Evolutionary conservation across 2,888 invertebrate genomes (phyloP), one percentile per base, ranked within the genome.

Genomic region (Congeria kusceri): DNA sequence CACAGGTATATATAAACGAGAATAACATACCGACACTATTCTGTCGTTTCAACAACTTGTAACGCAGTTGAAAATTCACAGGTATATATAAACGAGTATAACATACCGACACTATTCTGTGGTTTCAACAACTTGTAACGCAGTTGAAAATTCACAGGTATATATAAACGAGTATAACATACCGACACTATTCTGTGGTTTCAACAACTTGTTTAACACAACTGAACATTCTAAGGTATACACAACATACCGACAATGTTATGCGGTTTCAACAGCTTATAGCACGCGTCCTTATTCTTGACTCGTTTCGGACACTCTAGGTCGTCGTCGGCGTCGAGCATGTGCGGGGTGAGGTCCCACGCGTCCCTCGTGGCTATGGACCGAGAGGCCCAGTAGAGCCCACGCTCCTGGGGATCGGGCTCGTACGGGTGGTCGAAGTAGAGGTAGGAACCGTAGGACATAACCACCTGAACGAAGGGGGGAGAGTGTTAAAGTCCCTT

Each of bases 301-400:
- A 82, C 80, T 44, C 80, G 70, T 1, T 89, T 86, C 13, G 85
- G 84, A 29, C 85, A 68, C 3, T 77, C 77, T 3, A 87, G 71
- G 53, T 86, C 78, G 0, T 77, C 78, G 63, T 90, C 89, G 39
- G 56, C 53, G 39, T 85, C 81, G 11, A 87, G 69, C 29, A 86
- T 61, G 15, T 84, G 84, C 0, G 90, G 90, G 69, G 88, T 83
- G 77, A 89, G 92, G 9, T 75, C 71, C 80, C 91, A 92, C 0
- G 85, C 85, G 62, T 89, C 87, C 20, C 77, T 75, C 0, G 89
- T 89, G 81, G 89, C 86, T 0, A 88, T 86, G 80, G 85, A 91
- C 13, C 92, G 80, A 0, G 92, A 83, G 0, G 92, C 92, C 93
- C 93, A 93, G 71, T 91, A 91, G 29, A 88, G 84, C 0, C 93